Conservation (phyloP, 2,888 invertebrate genomes). For the Drosophila pullipes region DNA sequence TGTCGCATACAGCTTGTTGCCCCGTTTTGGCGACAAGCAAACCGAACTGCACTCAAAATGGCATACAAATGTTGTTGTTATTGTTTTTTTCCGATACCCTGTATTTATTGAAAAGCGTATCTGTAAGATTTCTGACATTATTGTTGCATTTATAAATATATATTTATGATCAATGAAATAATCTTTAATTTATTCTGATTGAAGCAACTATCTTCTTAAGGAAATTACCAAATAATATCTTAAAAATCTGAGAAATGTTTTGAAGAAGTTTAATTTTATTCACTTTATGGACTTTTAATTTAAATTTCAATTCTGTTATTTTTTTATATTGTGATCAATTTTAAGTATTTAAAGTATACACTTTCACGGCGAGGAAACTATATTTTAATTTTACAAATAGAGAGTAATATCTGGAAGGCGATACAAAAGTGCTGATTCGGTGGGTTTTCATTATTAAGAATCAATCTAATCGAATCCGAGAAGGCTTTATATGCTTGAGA, state of each 20-base stretch:
- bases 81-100: constrained; percentile 3
- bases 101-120: not conserved
- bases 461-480: not conserved
- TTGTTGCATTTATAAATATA: not conserved
- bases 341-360: not conserved
- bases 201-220: not conserved
- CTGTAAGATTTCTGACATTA: not conserved
- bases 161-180: not conserved
- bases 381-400: too few relatives aligned
- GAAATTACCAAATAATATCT: accelerated
- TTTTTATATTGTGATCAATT: not conserved
- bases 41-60: constrained; percentile 48
- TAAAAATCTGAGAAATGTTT: not conserved
- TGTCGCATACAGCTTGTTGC: constrained; percentile 35
- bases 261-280: not conserved
- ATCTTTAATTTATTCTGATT: not conserved
- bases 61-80: constrained; percentile 37
- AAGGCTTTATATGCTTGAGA: not conserved
- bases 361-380: too few relatives aligned
- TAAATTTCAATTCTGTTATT: not conserved
- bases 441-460: not conserved
- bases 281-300: not conserved
- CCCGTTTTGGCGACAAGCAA: constrained; percentile 71
- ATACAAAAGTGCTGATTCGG: too few relatives aligned
- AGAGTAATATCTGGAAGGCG: too few relatives aligned